Base-by-base conservation (phyloP, 2,113 vertebrate species). In the Plecturocebus donacophilus region DNA sequence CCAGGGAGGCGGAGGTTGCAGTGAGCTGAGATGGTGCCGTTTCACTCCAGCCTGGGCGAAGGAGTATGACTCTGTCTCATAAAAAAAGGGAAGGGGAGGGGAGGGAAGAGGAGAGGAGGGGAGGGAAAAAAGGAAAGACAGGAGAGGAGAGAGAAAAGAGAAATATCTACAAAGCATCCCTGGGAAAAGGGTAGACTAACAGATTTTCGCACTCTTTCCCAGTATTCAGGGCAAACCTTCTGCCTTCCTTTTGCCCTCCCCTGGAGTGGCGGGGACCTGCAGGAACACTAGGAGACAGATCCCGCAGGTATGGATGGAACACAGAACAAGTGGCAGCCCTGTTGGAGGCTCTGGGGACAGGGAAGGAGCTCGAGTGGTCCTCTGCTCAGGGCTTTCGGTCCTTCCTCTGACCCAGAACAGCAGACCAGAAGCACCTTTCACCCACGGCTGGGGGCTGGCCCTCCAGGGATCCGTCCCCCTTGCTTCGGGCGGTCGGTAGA, bases 161-260 rank as follows among this genome's bases (percentile, higher is more conserved):
- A 42, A 17, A 20, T 35, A 32, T 12, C 13, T 64, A 17, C 82
- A 54, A 58, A 85, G 21, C 6, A 4, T 0, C 4, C 56, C 30
- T 21, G 7, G 35, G 35, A 17, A 76, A 64, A 21, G 2, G 23
- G 40, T 6, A 23, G 32, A 6, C 11, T 17, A 27, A 20, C 11
- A 16, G 1, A 56, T 3, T 14, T 30, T 68, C 38, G 6, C 20
- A 2, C 54, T 8, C 17, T 16, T 2, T 7, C 61, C 68, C 70
- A 3, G n/a, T 0, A 8, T 17, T 47, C 35, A 13, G 16, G 5
- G 16, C 35, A 11, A 30, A 6, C 1, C 0, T 2, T 7, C 58
- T 6, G 20, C n/a, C 82, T 54, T 35, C 20, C 1, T 52, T n/a
- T 9, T 19, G 4, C 14, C 47, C 10, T 52, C n/a, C 38, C 0